A percentile compares a stretch with the other conserved stretches of the same genome.
phyloP scores from a whole-genome alignment of 2,113 vertebrate species.

The Psilopsiagon aymara region DNA sequence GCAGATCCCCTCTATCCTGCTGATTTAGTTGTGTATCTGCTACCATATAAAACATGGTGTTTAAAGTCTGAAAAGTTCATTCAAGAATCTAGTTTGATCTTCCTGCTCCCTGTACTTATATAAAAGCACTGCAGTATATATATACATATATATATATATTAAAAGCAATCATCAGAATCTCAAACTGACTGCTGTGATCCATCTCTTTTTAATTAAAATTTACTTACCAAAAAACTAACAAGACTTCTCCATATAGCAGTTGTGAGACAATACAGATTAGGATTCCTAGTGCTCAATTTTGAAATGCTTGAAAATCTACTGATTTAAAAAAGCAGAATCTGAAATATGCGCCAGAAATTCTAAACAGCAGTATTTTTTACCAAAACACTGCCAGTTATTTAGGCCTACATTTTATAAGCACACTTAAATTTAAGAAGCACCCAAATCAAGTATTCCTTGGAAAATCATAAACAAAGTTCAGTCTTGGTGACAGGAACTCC shows the following conservation, averaged over 20 bases:
- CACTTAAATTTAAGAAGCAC: background rate
- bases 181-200: background rate
- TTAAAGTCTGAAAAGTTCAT: background rate
- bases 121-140: background rate
- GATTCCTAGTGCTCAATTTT: background rate
- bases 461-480: background rate
- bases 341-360: background rate
- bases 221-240: background rate
- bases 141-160: background rate
- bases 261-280: background rate
- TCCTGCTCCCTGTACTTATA: background rate
- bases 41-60: background rate
- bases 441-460: background rate
- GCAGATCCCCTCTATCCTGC: background rate
- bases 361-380: background rate
- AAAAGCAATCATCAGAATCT: background rate
- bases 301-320: background rate
- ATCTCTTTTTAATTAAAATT: background rate
- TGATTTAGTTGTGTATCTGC: background rate
- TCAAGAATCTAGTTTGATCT: background rate
- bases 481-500: background rate
- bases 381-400: background rate
- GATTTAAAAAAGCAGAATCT: background rate
- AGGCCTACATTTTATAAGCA: background rate
- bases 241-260: background rate